Evolutionary conservation across 1,140 invertebrate species (phyloP).

Genomic region (Caenorhabditis remanei): DNA sequence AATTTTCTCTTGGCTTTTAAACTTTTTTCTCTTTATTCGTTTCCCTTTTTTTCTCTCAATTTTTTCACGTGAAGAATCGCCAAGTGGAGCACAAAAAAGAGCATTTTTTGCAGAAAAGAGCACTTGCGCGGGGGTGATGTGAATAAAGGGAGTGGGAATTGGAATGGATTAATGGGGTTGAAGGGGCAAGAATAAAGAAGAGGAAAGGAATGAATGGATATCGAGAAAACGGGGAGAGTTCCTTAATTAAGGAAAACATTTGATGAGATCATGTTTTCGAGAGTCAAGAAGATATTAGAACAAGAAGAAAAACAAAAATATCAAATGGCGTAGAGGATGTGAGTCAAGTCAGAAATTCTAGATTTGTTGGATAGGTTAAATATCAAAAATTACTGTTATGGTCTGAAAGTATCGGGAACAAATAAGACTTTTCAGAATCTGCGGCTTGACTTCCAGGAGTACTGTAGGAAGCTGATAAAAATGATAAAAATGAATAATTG

Average conservation of each 20-base stretch:
- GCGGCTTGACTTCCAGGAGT: not conserved
- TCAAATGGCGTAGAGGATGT: not conserved
- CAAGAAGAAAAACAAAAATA: conserved; percentile 3
- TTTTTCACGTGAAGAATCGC: not conserved
- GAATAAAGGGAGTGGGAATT: not conserved
- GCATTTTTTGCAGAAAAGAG: conserved; percentile 6
- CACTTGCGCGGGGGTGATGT: conserved; percentile 16
- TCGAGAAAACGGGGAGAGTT: not conserved
- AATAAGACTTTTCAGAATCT: too few species aligned
- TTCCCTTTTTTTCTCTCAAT: not conserved
- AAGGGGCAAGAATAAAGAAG: not conserved
- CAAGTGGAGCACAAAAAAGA: not conserved
- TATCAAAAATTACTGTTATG: not conserved
- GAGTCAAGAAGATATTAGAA: not conserved
- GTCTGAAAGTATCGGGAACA: too few species aligned
- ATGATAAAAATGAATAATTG: not conserved
- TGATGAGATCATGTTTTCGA: conserved; percentile 29
- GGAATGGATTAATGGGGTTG: conserved; percentile 2
- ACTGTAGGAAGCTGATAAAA: not conserved
- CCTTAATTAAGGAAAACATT: not conserved
- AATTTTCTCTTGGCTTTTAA: not conserved
- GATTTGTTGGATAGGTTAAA: not conserved
- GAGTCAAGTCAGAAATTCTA: not conserved
- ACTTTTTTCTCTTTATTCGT: not conserved
- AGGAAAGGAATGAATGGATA: not conserved